Evolutionary conservation across 2,113 vertebrate species (phyloP).

Genomic region (Siniperca chuatsi): DNA sequence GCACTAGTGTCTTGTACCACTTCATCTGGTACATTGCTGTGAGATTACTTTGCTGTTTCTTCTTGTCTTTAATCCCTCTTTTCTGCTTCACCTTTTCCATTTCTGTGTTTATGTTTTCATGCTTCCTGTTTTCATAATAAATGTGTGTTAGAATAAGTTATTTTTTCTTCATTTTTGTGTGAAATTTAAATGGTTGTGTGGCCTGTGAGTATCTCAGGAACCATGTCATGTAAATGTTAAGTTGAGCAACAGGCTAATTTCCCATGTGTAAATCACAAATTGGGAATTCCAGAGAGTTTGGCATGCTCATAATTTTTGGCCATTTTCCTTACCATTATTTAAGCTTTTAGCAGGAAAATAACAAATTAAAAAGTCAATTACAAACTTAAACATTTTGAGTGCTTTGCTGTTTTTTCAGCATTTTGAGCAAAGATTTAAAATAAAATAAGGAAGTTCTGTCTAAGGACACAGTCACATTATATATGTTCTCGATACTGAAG

Average conservation of each 20-base stretch:
- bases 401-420: neutral
- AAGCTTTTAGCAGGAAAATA: neutral
- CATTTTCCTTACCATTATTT: neutral
- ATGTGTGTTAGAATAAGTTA: conserved; percentile 66
- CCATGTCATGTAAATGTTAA: neutral
- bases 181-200: conserved; percentile 48
- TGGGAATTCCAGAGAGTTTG: neutral
- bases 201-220: conserved; percentile 7
- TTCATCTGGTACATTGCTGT: conserved; percentile 7
- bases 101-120: conserved; percentile 84
- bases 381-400: neutral
- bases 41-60: neutral
- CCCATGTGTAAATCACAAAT: neutral
- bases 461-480: neutral
- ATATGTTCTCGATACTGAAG: neutral
- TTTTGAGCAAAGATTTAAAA: neutral
- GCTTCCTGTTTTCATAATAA: conserved; percentile 60
- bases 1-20: neutral
- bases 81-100: conserved; percentile 75
- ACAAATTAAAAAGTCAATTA: neutral
- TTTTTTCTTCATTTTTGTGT: conserved; percentile 16
- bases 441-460: neutral
- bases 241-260: neutral
- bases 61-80: neutral
- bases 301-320: no score